Base-by-base conservation (phyloP, 2,797 vertebrate species). In the Falco novaeseelandiae region DNA sequence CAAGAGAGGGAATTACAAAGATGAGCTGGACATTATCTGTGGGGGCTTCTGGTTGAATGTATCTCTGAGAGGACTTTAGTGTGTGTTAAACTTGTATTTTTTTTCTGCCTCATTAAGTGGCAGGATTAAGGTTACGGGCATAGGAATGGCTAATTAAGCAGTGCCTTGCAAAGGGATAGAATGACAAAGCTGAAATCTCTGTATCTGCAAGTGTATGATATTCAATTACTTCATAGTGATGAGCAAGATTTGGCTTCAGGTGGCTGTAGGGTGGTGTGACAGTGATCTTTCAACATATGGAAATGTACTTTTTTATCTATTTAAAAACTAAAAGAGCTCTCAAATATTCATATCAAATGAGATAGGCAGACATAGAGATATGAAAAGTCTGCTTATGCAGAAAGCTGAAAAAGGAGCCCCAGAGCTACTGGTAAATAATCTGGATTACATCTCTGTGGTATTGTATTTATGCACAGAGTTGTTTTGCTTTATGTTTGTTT, bases 321-420 rank as follows among this genome's bases (percentile, higher is more conserved):
- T 86, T 85, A 52, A 79, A 84, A 91, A 59, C 14, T 19, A 40
- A 52, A 52, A 77, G 22, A 72, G 2, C 5, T 77, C 20, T 87
- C 1, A 16, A 10, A 6, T 66, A 38, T 63, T 89, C 14, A 0
- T 82, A 38, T 55, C 0, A 2, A 58, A 8, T 30, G 44, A 77
- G 42, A 58, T 8, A 46, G 27, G 51, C 26, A 73, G 55, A 63
- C 19, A 4, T 10, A 54, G 51, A 76, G 51, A 57, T 42, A 44
- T 5, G 15, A 71, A 30, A 80, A 78, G 12, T 36, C 22, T 87
- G 5, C 70, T 78, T 49, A 29, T 74, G 48, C 21, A 80, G 12
- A 89, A 85, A 72, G 32, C 40, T 91, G 62, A 57, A 72, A 66
- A 88, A 84, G n/a, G 12, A 93, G 32, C 30, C 48, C 21, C 29